Evolutionary conservation across 2,888 invertebrate genomes (phyloP), one percentile per base, ranked within the genome.

Genomic region (Drosophila yooni): DNA sequence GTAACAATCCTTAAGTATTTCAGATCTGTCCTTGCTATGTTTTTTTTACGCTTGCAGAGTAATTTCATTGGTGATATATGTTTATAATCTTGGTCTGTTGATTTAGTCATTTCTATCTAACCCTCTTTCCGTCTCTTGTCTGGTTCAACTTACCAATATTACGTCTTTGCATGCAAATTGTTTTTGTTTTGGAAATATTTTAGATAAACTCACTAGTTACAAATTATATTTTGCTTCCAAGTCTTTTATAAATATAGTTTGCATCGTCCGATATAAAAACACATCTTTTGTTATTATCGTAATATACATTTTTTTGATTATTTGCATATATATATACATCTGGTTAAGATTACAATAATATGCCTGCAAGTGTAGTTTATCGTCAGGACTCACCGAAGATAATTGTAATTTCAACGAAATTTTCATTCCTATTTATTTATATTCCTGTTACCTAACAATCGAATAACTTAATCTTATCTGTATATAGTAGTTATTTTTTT

Each of bases 401-500:
- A 33, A 15, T 11, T 34, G 10, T n/a, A 2, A n/a, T 25, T 25
- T 40, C 29, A 67, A 48, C 8, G 34, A 13, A 7, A 2, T 46
- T 64, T 25, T 63, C 43, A 74, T 69, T 74, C 51, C 59, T 52
- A 70, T 70, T 75, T 59, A 64, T 76, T 64, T 40, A 46, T 25
- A 15, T 46, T 27, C 59, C 29, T 58, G 13, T 33, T 43, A 36
- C 27, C 29, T 31, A 15, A 18, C 31, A 64, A 52, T 60, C 61
- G 48, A 79, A 79, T 57, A 31, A 31, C 53, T 53, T 66, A 50
- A 74, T 62, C 36, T 38, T 48, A 70, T 70, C 52, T 77, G 75
- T 77, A 75, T 36, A 79, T 77, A 79, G 25, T 58, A 75, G 59
- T 50, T 74, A 57, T 40, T 59, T 65, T 65, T 70, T 63, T 40